A percentile compares a stretch with the other conserved stretches of the same genome.
phyloP scores from a whole-genome alignment of 2,888 invertebrate genomes.

The Trissolcus brochymenae region DNA sequence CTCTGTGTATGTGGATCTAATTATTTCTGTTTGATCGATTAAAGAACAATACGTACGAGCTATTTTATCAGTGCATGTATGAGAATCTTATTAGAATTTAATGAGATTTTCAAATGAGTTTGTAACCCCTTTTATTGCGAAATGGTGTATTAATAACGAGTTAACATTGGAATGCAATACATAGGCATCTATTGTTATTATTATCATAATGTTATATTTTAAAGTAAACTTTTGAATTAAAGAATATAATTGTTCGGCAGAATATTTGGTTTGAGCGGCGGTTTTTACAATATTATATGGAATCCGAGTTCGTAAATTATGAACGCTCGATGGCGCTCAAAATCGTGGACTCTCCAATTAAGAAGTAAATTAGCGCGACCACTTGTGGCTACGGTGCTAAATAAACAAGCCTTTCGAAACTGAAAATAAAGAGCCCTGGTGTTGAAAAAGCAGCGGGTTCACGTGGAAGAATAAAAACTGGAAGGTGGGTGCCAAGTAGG shows the following conservation, averaged over 20 bases:
- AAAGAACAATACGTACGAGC: slow-evolving; percentile 1
- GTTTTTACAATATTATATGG: background rate
- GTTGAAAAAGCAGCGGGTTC: slow-evolving; percentile 35
- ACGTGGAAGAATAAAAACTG: slow-evolving; percentile 32
- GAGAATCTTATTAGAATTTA: slow-evolving; percentile 1
- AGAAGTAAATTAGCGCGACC: slow-evolving; percentile 34
- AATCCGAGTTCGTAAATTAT: background rate
- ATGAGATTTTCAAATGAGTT: slow-evolving; percentile 5
- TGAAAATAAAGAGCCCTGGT: slow-evolving; percentile 25
- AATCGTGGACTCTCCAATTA: slow-evolving; percentile 33
- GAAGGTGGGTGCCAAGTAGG: background rate
- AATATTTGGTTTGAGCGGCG: background rate
- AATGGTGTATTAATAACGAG: too few species aligned
- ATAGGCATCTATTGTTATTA: too few species aligned
- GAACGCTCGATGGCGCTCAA: slow-evolving; percentile 6
- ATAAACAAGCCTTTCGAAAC: slow-evolving; percentile 26
- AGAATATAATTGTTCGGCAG: too few species aligned
- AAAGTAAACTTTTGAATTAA: too few species aligned
- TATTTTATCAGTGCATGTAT: background rate
- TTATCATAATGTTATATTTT: too few species aligned
- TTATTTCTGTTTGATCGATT: slow-evolving; percentile 6
- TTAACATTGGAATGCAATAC: too few species aligned
- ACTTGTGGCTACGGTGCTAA: slow-evolving; percentile 36
- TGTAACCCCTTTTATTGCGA: background rate
- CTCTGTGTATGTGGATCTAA: slow-evolving; percentile 3